phyloP scores from a whole-genome alignment of 2,888 invertebrate genomes.

The Lagria hirta region DNA sequence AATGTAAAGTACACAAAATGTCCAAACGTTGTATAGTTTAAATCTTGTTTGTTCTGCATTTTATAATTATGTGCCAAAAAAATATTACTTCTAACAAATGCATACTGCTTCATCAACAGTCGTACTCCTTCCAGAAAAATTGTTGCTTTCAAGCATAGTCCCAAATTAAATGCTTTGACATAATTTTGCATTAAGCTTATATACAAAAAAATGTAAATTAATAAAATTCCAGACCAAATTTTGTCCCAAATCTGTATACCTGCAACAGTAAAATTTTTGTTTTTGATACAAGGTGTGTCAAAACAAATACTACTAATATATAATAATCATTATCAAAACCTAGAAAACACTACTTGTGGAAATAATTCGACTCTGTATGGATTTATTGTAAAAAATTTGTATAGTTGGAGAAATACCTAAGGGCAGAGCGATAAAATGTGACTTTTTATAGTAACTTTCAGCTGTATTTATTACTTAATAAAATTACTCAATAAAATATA shows the following conservation, averaged over 20 bases:
- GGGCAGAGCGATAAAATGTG: too few relatives aligned
- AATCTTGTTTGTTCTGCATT: slow-evolving; percentile 42
- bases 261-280: too few relatives aligned
- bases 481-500: too few relatives aligned
- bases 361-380: too few relatives aligned
- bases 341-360: too few relatives aligned
- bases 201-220: slow-evolving; percentile 48
- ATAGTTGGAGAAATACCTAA: too few relatives aligned
- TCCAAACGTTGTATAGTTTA: slow-evolving; percentile 64
- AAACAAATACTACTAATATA: too few relatives aligned
- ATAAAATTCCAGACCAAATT: slow-evolving; percentile 42
- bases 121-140: slow-evolving; percentile 65
- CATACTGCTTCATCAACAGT: slow-evolving; percentile 82
- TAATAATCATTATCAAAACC: too few relatives aligned
- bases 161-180: slow-evolving; percentile 53
- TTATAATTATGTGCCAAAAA: slow-evolving; percentile 60
- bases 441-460: too few relatives aligned
- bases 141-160: slow-evolving; percentile 58
- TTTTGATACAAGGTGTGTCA: too few relatives aligned
- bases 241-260: slow-evolving; percentile 52
- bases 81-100: slow-evolving; percentile 73
- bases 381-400: too few relatives aligned
- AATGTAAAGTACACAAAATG: slow-evolving; percentile 83
- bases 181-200: slow-evolving; percentile 51
- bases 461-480: too few relatives aligned